Evolutionary conservation across 1,140 invertebrate species (phyloP).

Genomic region (Cherax quadricarinatus): DNA sequence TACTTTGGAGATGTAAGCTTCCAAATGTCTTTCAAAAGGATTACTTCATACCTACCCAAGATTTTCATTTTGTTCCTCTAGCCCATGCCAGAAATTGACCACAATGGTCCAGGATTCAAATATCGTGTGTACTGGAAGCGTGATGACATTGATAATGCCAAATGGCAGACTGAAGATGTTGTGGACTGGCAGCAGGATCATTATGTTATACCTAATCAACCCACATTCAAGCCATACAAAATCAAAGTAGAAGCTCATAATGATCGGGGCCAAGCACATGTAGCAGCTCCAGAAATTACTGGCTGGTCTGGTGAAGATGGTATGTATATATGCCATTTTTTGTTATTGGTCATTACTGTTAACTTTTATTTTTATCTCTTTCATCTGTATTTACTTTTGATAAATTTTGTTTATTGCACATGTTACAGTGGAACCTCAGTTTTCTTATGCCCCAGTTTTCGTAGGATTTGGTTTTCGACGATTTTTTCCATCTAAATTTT

Average conservation of each 20-base stretch:
- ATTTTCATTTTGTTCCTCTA: constrained; percentile 75
- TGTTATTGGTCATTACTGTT: neutral
- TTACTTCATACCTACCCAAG: neutral
- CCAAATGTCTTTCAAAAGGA: no score
- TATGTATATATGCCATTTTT: constrained; percentile 72
- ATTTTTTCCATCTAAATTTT: no score
- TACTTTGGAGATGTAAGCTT: no score
- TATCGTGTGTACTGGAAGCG: constrained; percentile 93
- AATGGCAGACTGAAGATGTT: constrained; percentile 86
- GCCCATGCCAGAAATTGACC: constrained; percentile 97
- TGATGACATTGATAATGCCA: constrained; percentile 84
- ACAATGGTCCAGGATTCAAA: constrained; percentile 95
- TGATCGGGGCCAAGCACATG: constrained; percentile 90
- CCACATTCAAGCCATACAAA: constrained; percentile 93
- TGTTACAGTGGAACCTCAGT: no score
- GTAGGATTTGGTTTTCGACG: no score
- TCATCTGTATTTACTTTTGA: neutral
- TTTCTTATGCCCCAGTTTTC: no score
- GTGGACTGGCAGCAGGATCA: constrained; percentile 85
- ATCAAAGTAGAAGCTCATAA: constrained; percentile 97
- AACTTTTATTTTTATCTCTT: neutral
- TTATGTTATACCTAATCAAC: constrained; percentile 86
- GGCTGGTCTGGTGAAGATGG: constrained; percentile 97
- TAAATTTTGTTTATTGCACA: no score
- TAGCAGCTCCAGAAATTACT: constrained; percentile 86